Base-by-base conservation (phyloP, 2,888 invertebrate species). In the Choristoneura rosaceana region DNA sequence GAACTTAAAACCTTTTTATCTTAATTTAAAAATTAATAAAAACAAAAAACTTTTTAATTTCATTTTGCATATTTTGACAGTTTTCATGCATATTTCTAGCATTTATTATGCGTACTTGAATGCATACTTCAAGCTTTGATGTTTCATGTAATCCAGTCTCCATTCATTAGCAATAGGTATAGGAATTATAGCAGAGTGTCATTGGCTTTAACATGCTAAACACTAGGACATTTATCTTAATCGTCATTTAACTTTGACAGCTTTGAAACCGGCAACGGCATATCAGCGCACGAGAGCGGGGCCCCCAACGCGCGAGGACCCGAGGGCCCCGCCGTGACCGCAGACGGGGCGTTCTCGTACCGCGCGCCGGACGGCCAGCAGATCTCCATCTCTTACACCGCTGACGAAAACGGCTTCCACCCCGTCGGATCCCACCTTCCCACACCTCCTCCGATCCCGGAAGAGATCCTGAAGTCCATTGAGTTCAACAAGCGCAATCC, bases 361-460 rank as follows among this genome's bases (percentile, higher is more conserved):
- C 95, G 95, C 52, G 95, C 96, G 2, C 96, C 96, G 0, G 96
- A 96, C 76, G 96, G 96, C 71, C 95, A 95, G 79, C 93, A 95
- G 80, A 95, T 96, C 80, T 93, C 95, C 17, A 88, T 96, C 74
- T 95, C 95, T 5, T 97, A 96, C 90, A 94, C 95, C 62, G 96
- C 97, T 15, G 96, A 96, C 81, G 96, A 96, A 85, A 96, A 96
- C 81, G 96, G 96, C 75, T 96, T 96, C 92, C 96, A 96, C 81
- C 96, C 96, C 41, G 95, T 93, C 67, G 95, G 95, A 9, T 92
- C 94, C 2, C 96, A 96, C 77, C 90, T 95, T n/a, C 95, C 95
- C 63, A 95, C 95, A 0, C 95, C 95, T 2, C 95, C 95, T 0
- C 93, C 93, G 1, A 93, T 93, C 71, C 93, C 93, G 0, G 93